phyloP scores from a whole-genome alignment of 2,888 invertebrate species.

The Caenorhabditis sp. region DNA sequence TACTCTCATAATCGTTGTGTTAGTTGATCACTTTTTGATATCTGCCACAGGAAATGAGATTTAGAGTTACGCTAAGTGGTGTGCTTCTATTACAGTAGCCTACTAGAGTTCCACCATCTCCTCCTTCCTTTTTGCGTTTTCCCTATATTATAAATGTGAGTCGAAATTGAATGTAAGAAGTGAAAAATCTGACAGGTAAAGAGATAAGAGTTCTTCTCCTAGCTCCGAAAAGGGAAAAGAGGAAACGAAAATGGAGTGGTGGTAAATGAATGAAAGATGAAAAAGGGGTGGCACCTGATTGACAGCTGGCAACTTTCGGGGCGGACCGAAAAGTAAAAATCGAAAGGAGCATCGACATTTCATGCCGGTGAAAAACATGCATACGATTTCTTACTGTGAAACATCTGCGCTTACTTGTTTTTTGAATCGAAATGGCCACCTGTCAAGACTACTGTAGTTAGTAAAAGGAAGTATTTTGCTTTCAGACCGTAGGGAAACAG shows the following conservation, averaged over 20 bases:
- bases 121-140: not conserved
- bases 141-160: not conserved
- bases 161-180: not conserved
- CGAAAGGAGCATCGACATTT: not conserved
- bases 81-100: not conserved
- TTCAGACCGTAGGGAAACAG: too few relatives aligned
- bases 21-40: too few relatives aligned
- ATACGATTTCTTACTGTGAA: not conserved
- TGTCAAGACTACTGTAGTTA: too few relatives aligned
- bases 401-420: not conserved
- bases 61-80: too few relatives aligned
- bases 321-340: not conserved
- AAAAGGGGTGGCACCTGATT: conserved; percentile 19
- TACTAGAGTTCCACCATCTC: too few relatives aligned
- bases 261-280: not conserved
- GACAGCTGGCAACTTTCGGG: conserved; percentile 25
- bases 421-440: too few relatives aligned
- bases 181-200: not conserved
- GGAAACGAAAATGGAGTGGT: not conserved
- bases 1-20: too few relatives aligned
- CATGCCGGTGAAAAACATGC: not conserved
- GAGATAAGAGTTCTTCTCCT: not conserved
- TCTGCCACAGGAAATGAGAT: too few relatives aligned
- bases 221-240: not conserved
- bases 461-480: too few relatives aligned